These are phyloP conservation scores for Saccostrea cuccullata DNA, from an alignment of 1,140 invertebrate genomes.

Conservation along the genomic window DNA sequence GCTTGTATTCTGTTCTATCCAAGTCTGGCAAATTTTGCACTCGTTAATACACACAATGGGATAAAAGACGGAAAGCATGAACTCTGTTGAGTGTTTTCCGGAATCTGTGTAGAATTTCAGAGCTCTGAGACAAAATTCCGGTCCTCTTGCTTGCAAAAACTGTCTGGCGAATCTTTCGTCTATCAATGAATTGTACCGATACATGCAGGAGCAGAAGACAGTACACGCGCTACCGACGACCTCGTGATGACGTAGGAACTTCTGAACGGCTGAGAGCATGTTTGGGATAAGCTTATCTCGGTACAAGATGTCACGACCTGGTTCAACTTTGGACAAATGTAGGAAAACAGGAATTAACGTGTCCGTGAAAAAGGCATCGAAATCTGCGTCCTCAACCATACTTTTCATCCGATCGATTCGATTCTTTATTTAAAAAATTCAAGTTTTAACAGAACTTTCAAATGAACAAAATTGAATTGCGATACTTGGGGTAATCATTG, in stretches of 20 bases:
- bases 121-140: conserved; percentile 60
- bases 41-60: conserved; percentile 53
- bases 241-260: conserved; percentile 34
- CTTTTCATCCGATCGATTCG: conserved; percentile 50
- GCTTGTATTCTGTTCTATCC: conserved; percentile 58
- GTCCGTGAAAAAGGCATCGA: conserved; percentile 33
- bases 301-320: conserved; percentile 36
- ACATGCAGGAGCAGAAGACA: conserved; percentile 55
- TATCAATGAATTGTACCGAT: conserved; percentile 40
- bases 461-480: too few species aligned
- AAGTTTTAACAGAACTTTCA: neutral
- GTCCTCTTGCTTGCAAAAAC: conserved; percentile 59
- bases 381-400: conserved; percentile 19
- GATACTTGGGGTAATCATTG: too few species aligned
- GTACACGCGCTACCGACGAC: conserved; percentile 2
- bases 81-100: conserved; percentile 47
- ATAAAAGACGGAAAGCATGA: conserved; percentile 45
- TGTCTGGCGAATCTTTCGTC: conserved; percentile 63
- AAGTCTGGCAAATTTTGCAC: conserved; percentile 54
- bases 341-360: conserved; percentile 38
- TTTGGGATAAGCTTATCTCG: conserved; percentile 48
- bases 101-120: conserved; percentile 51
- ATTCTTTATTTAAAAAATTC: conserved; percentile 42
- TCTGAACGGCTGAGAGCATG: conserved; percentile 42
- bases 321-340: conserved; percentile 34